Base-by-base conservation (phyloP, 2,113 vertebrate genomes). In the Butorides virescens region DNA sequence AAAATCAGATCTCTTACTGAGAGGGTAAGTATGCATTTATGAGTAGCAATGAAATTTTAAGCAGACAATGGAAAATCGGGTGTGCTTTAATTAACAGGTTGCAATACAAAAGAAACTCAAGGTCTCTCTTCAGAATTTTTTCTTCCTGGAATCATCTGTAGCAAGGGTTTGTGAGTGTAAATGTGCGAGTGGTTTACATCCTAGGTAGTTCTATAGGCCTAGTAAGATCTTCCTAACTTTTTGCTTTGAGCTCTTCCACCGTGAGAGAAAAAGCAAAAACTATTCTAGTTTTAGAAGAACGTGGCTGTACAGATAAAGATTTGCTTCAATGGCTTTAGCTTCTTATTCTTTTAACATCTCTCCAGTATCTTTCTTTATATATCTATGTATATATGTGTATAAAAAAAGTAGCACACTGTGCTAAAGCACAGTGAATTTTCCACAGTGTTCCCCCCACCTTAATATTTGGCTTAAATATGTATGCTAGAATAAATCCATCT, bases 401-500 rank as follows among this genome's bases (percentile, higher is more conserved):
- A 20, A 66, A 81, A 86, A 94, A 95, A 92, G 37, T 59, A 78
- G 37, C 44, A 22, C 36, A n/a, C 11, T 62, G 30, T 49, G 15
- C 16, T 71, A 66, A 85, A 88, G 42, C 42, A 13, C 22, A 27
- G 25, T 78, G 22, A 39, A 20, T 91, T 71, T 81, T 77, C 36
- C 32, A 39, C n/a, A 15, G 19, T 76, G 22, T 79, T 87, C 5
- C 7, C 21, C 23, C 5, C 7, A 1, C 34, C 47, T 49, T 52
- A 65, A 29, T 61, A 61, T 66, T 85, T 85, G 16, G 1, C 30
- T 90, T 70, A 77, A 88, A 97, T 95, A 90, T 77, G 63, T 79
- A 86, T 81, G 47, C 82, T 84, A 93, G 91, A 95, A 97, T 94
- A 96, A 97, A 97, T 96, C 79, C 76, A 52, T 97, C 85, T 95